Percentiles rank a stretch among this genome's conserved stretches.
These are phyloP conservation scores for Microcebus lehilahytsara DNA, from an alignment of 2,113 vertebrate genomes.

Conservation along the genomic window DNA sequence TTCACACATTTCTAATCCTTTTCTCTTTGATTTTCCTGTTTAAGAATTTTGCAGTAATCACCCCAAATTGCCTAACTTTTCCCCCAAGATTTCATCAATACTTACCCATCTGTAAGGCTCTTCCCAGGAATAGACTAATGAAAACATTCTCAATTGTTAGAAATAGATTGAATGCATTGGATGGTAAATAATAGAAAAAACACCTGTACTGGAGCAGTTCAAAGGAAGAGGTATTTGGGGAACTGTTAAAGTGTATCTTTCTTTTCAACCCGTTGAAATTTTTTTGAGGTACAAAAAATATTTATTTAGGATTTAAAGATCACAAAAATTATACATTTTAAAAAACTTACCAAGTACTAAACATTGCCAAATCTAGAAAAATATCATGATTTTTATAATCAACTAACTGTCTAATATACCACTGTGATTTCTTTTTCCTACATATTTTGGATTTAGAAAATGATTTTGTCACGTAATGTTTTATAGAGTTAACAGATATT, in stretches of 20 bases:
- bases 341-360: not conserved
- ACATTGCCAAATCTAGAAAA: not conserved
- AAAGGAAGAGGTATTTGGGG: not conserved
- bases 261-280: not conserved
- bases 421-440: not conserved
- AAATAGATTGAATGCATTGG: not conserved
- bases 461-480: not conserved
- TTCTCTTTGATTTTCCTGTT: not conserved
- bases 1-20: not conserved
- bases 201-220: not conserved
- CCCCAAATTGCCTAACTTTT: not conserved
- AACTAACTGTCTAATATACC: not conserved
- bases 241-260: not conserved
- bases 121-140: not conserved
- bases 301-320: conserved; percentile 16
- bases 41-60: not conserved
- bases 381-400: not conserved
- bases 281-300: not conserved
- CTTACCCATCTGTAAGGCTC: not conserved
- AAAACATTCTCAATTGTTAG: not conserved
- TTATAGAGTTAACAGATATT: not conserved
- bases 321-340: not conserved
- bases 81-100: not conserved
- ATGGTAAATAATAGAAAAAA: not conserved
- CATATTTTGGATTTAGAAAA: not conserved